Evolutionary conservation across 2,113 vertebrate genomes (phyloP).

Genomic region (Microcebus ravelobensis): DNA sequence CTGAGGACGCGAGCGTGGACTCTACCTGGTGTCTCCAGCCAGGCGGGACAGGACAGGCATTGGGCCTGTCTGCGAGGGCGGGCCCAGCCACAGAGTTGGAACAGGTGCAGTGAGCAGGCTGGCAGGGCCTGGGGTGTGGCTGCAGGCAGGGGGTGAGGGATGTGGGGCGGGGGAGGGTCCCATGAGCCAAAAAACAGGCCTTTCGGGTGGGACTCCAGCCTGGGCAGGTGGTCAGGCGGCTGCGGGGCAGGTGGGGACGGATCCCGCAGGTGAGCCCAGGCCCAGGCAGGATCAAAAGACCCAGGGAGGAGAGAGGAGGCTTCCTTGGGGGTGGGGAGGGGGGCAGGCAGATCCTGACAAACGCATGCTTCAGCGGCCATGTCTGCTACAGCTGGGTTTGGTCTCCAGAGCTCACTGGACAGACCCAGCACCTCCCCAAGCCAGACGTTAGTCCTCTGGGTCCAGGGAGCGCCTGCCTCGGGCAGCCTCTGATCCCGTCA

Average conservation of each 20-base stretch:
- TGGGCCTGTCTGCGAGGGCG: no score
- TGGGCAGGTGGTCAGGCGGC: fast-evolving
- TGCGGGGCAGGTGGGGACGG: neutral
- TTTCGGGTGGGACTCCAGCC: neutral
- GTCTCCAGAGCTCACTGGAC: neutral
- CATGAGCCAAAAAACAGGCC: neutral
- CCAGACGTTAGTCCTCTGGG: fast-evolving
- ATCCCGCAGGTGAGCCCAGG: neutral
- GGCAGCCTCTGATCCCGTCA: neutral
- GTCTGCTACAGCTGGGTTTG: neutral
- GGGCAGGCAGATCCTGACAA: neutral
- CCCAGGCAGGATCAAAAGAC: neutral
- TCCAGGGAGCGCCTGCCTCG: fast-evolving
- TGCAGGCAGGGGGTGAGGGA: neutral
- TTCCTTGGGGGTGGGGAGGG: neutral
- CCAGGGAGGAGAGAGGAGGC: neutral
- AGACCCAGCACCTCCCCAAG: neutral
- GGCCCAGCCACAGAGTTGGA: neutral
- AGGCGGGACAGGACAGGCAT: neutral
- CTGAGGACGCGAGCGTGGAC: fast-evolving
- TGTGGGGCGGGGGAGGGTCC: neutral
- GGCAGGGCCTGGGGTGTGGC: neutral
- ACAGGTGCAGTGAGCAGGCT: neutral
- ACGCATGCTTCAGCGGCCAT: fast-evolving
- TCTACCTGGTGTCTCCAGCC: neutral